Base-by-base conservation (phyloP, 2,113 vertebrate species). In the Microcebus tavaratra region DNA sequence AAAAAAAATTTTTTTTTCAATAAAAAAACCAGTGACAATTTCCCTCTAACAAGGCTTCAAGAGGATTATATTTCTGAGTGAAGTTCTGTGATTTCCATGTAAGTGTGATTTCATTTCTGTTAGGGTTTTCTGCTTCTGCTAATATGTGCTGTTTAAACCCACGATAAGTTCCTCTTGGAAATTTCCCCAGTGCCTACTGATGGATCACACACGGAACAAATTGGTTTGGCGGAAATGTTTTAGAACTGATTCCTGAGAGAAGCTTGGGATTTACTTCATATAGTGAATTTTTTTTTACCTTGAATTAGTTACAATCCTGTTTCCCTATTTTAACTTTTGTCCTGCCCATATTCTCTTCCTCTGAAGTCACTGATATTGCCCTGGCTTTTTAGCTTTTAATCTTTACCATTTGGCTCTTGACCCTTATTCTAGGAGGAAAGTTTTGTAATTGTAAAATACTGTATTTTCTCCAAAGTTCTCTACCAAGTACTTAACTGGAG, bases 221-320 rank as follows among this genome's bases (percentile, higher is more conserved):
- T 68, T 90, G 92, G 20, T 92, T 96, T 97, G 76, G 53, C 45
- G 85, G 14, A 70, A 96, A 94, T 15, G 18, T 76, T 88, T 78
- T 57, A 81, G 67, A 87, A 53, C 50, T 90, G 42, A 82, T 90
- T 82, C 42, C 39, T 63, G 29, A 90, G 75, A 75, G 57, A 20
- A 61, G 17, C 59, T 90, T 78, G 73, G 42, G n/a, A 78, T 87
- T 36, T 97, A 29, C 75, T 97, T 20, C 50, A 67, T 82, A 67
- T n/a, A 70, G 42, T 17, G 48, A 25, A 25, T 72, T 31, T 31
- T 9, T 9, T 10, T 21, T 18, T 80, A n/a, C 27, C 13, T 84
- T 84, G 36, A 92, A 79, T 72, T 81, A 67, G 17, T 88, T 67
- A 63, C 27, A 11, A n/a, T 42, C 29, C 53, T 68, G 18, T 8